Base-by-base conservation (phyloP, 2,797 vertebrate genomes). In the Macroramphosus scolopax region DNA sequence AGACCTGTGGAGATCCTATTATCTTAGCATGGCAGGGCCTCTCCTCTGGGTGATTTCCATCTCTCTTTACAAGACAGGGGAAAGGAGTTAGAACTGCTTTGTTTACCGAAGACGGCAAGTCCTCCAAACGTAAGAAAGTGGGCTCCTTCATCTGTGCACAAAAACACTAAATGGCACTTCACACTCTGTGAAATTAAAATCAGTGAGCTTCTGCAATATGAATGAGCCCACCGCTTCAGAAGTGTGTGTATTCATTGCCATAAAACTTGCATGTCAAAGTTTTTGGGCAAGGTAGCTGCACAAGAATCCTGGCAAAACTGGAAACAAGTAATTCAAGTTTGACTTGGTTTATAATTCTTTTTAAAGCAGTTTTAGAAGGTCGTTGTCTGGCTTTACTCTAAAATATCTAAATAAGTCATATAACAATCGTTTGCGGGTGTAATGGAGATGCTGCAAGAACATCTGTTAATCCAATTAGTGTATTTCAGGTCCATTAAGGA, bases 101-200 rank as follows among this genome's bases (percentile, higher is more conserved):
- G 67, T 79, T 82, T 72, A 77, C 58, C 43, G 32, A 41, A 53
- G 63, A 70, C 62, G 55, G 33, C 22, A 38, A 40, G 25, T 56
- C 52, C 35, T 45, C 22, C 39, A 50, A 77, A 63, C 30, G 73
- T 56, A 50, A 47, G 14, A 63, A 69, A 71, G 33, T 26, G 37
- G 50, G 68, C 32, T 63, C 34, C 24, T 51, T 80, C 65, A 54
- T 72, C 47, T 72, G 60, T 72, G 54, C 14, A 59, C 28, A 53
- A 78, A 69, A 69, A 73, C 17, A 14, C 44, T 35, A 62, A 68
- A 77, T 62, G 49, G 52, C 43, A 55, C 62, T 64, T 70, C 24
- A 14, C 59, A 60, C 57, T 68, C 43, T 79, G 69, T 75, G 77
- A 80, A 82, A 82, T 83, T 81, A 78, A 77, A 82, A 72, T 65